Base-by-base conservation (phyloP, 2,797 vertebrate species). In the Alosa sapidissima region DNA sequence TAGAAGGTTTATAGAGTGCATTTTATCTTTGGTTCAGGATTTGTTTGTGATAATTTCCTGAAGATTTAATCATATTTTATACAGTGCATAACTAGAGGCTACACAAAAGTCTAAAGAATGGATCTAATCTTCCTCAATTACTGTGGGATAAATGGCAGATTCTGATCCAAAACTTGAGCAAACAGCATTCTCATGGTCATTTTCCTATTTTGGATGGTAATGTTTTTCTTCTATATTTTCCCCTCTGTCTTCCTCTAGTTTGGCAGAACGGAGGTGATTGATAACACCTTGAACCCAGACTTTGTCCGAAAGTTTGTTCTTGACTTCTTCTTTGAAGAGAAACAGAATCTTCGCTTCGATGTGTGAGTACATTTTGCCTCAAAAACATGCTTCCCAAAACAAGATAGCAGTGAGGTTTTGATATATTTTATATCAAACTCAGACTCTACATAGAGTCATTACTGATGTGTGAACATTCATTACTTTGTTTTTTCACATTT, bases 321-420 rank as follows among this genome's bases (percentile, higher is more conserved):
- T 0, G 97, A 98, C 92, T 98, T 97, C 93, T 97, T 97, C 92
- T 98, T 98, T 1, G 97, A 98, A 88, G 97, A 98, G 93, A 98
- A 97, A 92, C 97, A 98, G 93, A 97, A 97, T 85, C 95, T 98
- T 47, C 97, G 97, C 88, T 98, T 98, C 1, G 97, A 98, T 13
- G 96, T 96, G 97, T 98, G 94, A 98, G 97, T 95, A 85, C 85
- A 75, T 88, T 83, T 82, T 85, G 47, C 81, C 19, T 41, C 45
- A 47, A 45, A 41, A 19, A 45, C 41, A 19, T 47, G 16, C 2
- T 19, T 47, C 14, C 1, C 28, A 72, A 41, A 21, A 21, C 54
- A 55, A 21, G 16, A 19, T 9, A 62, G n/a, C 28, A 33, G 24
- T 68, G 24, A 33, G 62, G 24, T 10, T 68, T 36, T 68, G 62